A percentile compares a stretch with the other conserved stretches of the same genome.
Evolutionary conservation across 2,888 invertebrate species (phyloP).

Genomic region (Saturnia japonica): DNA sequence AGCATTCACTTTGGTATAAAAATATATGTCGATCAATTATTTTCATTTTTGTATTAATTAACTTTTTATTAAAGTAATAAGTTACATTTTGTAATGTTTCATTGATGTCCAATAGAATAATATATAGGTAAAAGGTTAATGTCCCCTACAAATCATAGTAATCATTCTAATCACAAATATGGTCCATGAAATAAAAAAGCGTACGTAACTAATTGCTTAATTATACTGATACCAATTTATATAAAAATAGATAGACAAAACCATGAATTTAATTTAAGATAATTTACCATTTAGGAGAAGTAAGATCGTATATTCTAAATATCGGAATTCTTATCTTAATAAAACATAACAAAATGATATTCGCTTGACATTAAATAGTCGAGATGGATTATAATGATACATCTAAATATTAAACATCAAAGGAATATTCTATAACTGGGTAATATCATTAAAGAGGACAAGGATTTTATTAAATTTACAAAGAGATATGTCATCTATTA

Average conservation of each 20-base stretch:
- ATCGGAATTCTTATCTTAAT: background rate
- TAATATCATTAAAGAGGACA: constrained; percentile 27
- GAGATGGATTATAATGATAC: constrained; percentile 33
- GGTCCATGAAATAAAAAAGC: too few relatives aligned
- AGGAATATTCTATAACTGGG: background rate
- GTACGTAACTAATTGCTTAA: background rate
- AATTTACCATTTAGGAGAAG: background rate
- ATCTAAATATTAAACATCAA: constrained; percentile 51
- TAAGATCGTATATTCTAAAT: background rate
- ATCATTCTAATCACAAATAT: too few relatives aligned
- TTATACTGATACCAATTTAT: background rate
- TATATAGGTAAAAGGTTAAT: too few relatives aligned
- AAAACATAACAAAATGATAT: background rate
- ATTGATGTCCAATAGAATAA: too few relatives aligned
- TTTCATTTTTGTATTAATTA: background rate
- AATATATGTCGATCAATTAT: background rate
- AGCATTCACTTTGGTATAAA: background rate
- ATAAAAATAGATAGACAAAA: background rate
- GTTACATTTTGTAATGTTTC: background rate
- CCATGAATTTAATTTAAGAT: background rate
- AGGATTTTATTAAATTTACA: constrained; percentile 59
- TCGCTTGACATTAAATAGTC: background rate
- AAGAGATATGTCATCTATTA: constrained; percentile 73
- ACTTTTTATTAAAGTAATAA: background rate
- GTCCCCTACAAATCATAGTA: too few relatives aligned